Base-by-base conservation (phyloP, 2,888 invertebrate species). In the Netelia melanura region DNA sequence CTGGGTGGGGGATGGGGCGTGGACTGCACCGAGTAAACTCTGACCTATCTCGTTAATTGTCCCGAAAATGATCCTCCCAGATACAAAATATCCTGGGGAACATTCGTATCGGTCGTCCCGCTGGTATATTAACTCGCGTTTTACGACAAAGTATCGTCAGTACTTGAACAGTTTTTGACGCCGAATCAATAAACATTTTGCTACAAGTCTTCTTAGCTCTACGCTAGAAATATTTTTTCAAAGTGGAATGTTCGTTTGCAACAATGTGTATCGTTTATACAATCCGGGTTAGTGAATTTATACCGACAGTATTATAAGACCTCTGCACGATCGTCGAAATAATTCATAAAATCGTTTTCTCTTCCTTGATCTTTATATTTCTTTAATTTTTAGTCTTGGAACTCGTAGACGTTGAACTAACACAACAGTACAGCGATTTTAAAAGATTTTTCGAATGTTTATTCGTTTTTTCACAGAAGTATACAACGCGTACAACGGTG, bases 401-500 rank as follows among this genome's bases (percentile, higher is more conserved):
- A 6, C 38, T 38, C 38, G 38, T 6, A 38, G 6, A 38, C 11
- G 48, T 48, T 48, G 38, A 21, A 43, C 23, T 44, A 72, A 58
- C 17, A 62, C 67, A 38, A 5, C 38, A 44, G 25, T 71, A 30
- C 81, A 44, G 64, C 1, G 43, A 43, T 75, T 75, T 81, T 70
- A 54, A 70, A 30, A 44, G 8, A 56, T 38, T 67, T 72, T 81
- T 68, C 76, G 68, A 84, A 78, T 79, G 64, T 74, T 80, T 76
- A 38, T 84, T 82, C 72, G 79, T 71, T 75, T 84, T 85, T 83
- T 87, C 88, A 77, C 86, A 91, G 93, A 93, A 85, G 88, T 91
- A 14, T 93, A 91, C 85, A 83, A 91, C 58, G 90, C 91, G 11
- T 91, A 91, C 76, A 93, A 93, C 70, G 90, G 91, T 82, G 91